A percentile compares a stretch with the other conserved stretches of the same genome.
phyloP scores from a whole-genome alignment of 2,113 vertebrate genomes.

The Prietella phreatophila region DNA sequence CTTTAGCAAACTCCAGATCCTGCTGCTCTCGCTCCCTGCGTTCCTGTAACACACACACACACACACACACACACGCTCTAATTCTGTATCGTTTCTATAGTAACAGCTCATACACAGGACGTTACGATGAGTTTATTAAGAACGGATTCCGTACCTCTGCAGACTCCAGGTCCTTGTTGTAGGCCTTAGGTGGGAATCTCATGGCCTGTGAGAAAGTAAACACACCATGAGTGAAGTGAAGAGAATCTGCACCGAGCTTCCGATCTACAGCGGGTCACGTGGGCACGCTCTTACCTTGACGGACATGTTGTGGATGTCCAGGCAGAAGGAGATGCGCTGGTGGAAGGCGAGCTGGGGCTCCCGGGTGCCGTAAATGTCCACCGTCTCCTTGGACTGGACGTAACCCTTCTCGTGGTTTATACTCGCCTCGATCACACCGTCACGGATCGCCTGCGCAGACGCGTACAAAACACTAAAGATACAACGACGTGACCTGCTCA shows the following conservation, averaged over 20 bases:
- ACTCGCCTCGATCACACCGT: slow-evolving; percentile 95
- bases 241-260: not conserved
- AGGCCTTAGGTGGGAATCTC: slow-evolving; percentile 97
- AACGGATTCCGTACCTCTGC: slow-evolving; percentile 80
- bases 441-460: slow-evolving; percentile 84
- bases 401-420: slow-evolving; percentile 98
- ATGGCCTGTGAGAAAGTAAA: slow-evolving; percentile 79
- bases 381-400: slow-evolving; percentile 96
- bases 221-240: not conserved
- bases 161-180: slow-evolving; percentile 98
- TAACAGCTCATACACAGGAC: too few relatives aligned
- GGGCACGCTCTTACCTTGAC: slow-evolving; percentile 80
- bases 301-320: slow-evolving; percentile 99
- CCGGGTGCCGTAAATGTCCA: slow-evolving; percentile 93
- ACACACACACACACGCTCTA: not conserved
- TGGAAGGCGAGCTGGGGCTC: slow-evolving; percentile 97
- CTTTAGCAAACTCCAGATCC: slow-evolving; percentile 97
- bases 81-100: not conserved
- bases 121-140: not conserved
- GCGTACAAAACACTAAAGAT: not conserved
- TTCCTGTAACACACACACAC: slow-evolving; percentile 73
- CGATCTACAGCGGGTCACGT: not conserved
- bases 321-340: slow-evolving; percentile 96
- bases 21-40: slow-evolving; percentile 95
- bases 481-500: not conserved